These are phyloP conservation scores for Leptinotarsa lineolata DNA, from an alignment of 1,140 invertebrate species.

Conservation along the genomic window DNA sequence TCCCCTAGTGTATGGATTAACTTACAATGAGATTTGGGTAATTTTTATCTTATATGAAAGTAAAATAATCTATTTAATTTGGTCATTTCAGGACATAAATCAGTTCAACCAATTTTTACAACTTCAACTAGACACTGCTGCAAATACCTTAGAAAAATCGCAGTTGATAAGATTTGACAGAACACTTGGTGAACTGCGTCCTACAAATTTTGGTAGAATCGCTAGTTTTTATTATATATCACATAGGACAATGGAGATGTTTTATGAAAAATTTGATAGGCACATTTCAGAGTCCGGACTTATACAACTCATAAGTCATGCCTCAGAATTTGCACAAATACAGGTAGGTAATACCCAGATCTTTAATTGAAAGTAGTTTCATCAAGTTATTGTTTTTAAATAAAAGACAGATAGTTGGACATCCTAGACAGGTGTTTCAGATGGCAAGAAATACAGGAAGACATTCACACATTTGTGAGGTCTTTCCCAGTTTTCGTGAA, in stretches of 20 bases:
- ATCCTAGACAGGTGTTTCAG: too few relatives aligned
- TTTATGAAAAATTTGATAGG: constrained; percentile 78
- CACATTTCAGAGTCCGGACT: constrained; percentile 88
- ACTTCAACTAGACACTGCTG: constrained; percentile 61
- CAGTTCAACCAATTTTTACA: constrained; percentile 46
- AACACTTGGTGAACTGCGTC: constrained; percentile 76
- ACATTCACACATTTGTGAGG: too few relatives aligned
- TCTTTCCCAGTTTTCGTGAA: too few relatives aligned
- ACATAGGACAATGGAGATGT: constrained; percentile 91
- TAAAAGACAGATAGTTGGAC: too few relatives aligned
- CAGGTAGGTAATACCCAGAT: constrained; percentile 66
- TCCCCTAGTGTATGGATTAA: constrained; percentile 70
- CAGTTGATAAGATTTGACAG: constrained; percentile 93
- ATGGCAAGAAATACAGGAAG: too few relatives aligned
- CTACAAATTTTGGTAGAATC: constrained; percentile 86
- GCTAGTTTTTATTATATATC: constrained; percentile 98
- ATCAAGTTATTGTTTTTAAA: too few relatives aligned
- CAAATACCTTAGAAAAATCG: constrained; percentile 86
- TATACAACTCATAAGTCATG: constrained; percentile 84
- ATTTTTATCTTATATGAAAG: background rate
- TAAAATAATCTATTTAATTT: background rate
- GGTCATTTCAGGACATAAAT: constrained; percentile 33
- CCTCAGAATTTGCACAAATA: constrained; percentile 95
- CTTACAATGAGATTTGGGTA: constrained; percentile 45
- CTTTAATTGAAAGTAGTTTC: too few relatives aligned